A percentile compares a stretch with the other conserved stretches of the same genome.
Evolutionary conservation across 2,797 vertebrate species (phyloP).

Genomic region (Spatula clypeata): DNA sequence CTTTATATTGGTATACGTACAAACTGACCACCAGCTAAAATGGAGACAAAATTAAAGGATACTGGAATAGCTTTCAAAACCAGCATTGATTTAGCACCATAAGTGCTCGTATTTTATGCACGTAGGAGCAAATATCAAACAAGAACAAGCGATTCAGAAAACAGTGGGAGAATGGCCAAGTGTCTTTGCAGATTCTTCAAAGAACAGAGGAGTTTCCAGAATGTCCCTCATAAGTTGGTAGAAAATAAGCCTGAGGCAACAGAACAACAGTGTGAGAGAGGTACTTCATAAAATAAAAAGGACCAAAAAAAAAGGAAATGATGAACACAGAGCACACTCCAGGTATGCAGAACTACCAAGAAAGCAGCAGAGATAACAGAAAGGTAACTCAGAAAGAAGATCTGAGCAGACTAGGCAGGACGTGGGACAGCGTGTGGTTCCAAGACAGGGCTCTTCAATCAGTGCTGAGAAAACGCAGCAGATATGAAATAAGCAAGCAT

Average conservation of each 20-base stretch:
- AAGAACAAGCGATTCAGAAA: not conserved
- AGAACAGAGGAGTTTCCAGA: not conserved
- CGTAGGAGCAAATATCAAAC: not conserved
- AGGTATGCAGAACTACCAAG: not conserved
- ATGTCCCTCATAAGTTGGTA: not conserved
- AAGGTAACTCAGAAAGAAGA: not conserved
- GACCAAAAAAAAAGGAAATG: not conserved
- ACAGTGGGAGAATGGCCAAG: not conserved
- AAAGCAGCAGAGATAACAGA: not conserved
- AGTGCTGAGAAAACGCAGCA: not conserved
- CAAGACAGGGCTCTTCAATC: not conserved
- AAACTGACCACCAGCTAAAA: not conserved
- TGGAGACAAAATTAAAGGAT: not conserved
- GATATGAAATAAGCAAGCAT: not conserved
- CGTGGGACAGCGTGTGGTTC: not conserved
- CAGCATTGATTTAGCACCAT: not conserved
- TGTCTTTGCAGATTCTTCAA: not conserved
- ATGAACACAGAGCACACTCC: not conserved
- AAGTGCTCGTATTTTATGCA: not conserved
- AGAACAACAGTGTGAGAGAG: not conserved
- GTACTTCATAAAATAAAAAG: not conserved
- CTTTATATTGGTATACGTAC: not conserved
- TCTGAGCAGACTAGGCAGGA: not conserved
- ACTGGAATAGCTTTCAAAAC: not conserved
- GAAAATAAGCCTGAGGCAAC: not conserved